phyloP scores from a whole-genome alignment of 2,888 invertebrate genomes.

The Cephus nigrinus region DNA sequence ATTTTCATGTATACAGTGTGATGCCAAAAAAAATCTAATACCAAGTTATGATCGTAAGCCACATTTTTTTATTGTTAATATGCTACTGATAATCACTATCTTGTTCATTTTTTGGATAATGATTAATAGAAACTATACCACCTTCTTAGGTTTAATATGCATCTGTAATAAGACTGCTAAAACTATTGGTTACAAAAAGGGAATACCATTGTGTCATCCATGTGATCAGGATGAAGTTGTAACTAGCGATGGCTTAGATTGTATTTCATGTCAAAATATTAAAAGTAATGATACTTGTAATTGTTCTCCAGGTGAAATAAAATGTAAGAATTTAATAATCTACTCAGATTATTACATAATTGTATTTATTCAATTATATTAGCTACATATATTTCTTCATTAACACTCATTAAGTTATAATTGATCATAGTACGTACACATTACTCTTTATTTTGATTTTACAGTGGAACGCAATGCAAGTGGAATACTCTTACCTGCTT shows the following conservation, averaged over 20 bases:
- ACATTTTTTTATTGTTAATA: not conserved
- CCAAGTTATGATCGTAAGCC: slow-evolving; percentile 63
- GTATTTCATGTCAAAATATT: slow-evolving; percentile 54
- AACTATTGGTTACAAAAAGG: slow-evolving; percentile 44
- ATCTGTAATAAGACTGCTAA: slow-evolving; percentile 64
- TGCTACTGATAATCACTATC: slow-evolving; percentile 1
- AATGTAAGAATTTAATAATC: slow-evolving; percentile 42
- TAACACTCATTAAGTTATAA: not conserved
- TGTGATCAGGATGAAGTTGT: slow-evolving; percentile 55
- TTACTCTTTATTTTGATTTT: slow-evolving; percentile 23
- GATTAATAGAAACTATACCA: slow-evolving; percentile 7
- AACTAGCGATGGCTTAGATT: slow-evolving; percentile 57
- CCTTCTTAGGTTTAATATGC: slow-evolving; percentile 65
- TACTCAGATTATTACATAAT: slow-evolving; percentile 18
- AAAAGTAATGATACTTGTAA: slow-evolving; percentile 35
- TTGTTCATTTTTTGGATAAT: slow-evolving; percentile 5
- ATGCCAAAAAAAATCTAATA: slow-evolving; percentile 58
- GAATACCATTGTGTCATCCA: slow-evolving; percentile 49
- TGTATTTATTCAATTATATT: slow-evolving; percentile 4
- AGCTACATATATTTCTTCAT: not conserved
- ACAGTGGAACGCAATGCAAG: slow-evolving; percentile 61
- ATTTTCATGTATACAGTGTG: slow-evolving; percentile 68
- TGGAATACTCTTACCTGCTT: slow-evolving; percentile 53
- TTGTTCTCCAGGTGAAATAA: slow-evolving; percentile 53
- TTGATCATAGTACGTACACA: slow-evolving; percentile 12